Percentiles rank a stretch among this genome's conserved stretches.
Evolutionary conservation across 2,888 invertebrate genomes (phyloP).

Genomic region (Stenoptilia bipunctidactyla): DNA sequence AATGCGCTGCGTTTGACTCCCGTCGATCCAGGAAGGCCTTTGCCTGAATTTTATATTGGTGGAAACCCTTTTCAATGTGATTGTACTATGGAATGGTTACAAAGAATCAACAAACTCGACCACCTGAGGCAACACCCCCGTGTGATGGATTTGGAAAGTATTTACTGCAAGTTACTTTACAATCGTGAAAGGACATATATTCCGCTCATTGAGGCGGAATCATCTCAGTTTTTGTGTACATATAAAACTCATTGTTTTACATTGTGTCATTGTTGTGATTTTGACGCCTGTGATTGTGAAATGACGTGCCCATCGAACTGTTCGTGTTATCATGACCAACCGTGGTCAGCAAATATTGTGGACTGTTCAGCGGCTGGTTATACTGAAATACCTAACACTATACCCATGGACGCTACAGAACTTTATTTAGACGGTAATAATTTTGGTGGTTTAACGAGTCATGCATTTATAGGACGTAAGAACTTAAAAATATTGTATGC

Average conservation of each 20-base stretch:
- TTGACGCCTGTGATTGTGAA: conserved; percentile 97
- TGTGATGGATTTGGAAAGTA: conserved; percentile 90
- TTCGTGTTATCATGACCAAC: conserved; percentile 94
- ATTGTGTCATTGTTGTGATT: conserved; percentile 95
- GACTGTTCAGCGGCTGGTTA: conserved; percentile 89
- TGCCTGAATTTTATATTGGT: conserved; percentile 93
- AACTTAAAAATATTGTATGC: conserved; percentile 89
- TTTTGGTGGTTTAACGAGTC: conserved; percentile 87
- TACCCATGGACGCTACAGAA: conserved; percentile 97
- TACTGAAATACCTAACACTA: conserved; percentile 84
- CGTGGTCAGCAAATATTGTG: conserved; percentile 93
- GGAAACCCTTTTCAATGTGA: conserved; percentile 96
- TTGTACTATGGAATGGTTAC: conserved; percentile 96
- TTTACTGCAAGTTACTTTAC: conserved; percentile 89
- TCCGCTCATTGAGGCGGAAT: conserved; percentile 88
- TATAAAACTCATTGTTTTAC: conserved; percentile 95
- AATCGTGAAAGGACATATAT: conserved; percentile 87
- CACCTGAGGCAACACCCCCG: conserved; percentile 89
- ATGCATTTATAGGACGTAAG: conserved; percentile 92
- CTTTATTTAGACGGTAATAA: conserved; percentile 94
- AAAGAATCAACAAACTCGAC: conserved; percentile 87
- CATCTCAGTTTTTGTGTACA: conserved; percentile 91
- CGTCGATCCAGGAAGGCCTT: conserved; percentile 78
- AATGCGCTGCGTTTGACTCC: conserved; percentile 87
- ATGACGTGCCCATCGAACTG: conserved; percentile 96